Conservation (phyloP, 2,113 vertebrate species). For the Macrotis lagotis region DNA sequence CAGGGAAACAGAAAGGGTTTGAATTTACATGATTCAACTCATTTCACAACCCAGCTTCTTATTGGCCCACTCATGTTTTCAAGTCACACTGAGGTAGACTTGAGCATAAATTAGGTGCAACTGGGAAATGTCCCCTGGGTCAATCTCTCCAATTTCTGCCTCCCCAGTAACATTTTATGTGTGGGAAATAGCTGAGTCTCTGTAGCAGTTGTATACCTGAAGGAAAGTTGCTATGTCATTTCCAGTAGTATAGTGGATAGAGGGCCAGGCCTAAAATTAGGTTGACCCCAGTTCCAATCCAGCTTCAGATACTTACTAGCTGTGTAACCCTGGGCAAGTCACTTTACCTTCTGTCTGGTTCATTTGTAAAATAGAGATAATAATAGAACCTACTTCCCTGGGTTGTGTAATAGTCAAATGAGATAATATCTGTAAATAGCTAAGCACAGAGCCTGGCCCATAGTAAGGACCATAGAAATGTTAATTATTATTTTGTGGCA, state of each 20-base stretch:
- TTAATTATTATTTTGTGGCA: not conserved
- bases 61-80: not conserved
- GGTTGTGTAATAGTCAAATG: too few relatives aligned
- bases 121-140: not conserved
- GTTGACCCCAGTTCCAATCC: not conserved
- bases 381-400: not conserved
- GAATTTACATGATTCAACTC: not conserved
- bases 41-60: not conserved
- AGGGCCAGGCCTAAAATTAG: not conserved
- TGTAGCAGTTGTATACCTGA: not conserved
- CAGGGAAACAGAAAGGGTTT: not conserved
- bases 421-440: not conserved
- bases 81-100: not conserved
- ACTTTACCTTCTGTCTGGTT: not conserved
- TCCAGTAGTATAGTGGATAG: not conserved
- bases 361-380: not conserved
- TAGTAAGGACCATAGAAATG: not conserved
- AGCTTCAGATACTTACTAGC: not conserved
- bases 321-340: not conserved
- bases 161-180: not conserved
- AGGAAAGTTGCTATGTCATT: not conserved
- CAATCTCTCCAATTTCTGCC: not conserved
- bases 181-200: not conserved
- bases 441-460: not conserved
- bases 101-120: not conserved